phyloP scores from a whole-genome alignment of 2,113 vertebrate species.

The Triplophysa rosa region DNA sequence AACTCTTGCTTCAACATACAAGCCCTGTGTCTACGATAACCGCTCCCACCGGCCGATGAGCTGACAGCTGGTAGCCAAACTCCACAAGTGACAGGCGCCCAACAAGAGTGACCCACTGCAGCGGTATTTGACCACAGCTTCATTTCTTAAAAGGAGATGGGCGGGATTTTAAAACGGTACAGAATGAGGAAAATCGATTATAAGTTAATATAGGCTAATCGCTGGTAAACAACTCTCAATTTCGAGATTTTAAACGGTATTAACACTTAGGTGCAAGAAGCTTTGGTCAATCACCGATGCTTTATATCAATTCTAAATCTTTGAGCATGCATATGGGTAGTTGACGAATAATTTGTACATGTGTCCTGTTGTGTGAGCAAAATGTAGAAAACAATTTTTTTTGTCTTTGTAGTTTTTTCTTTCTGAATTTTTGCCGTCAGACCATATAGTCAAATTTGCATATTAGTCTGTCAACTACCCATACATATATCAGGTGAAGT shows the following conservation, averaged over 20 bases:
- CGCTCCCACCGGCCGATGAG: conserved; percentile 48
- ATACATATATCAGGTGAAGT: too few species aligned
- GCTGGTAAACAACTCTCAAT: too few species aligned
- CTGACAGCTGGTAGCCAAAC: conserved; percentile 43
- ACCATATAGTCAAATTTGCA: too few species aligned
- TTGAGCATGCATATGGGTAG: too few species aligned
- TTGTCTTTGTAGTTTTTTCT: too few species aligned
- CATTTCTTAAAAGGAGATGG: conserved; percentile 45
- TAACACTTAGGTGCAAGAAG: background rate
- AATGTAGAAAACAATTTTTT: too few species aligned
- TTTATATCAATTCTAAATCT: too few species aligned
- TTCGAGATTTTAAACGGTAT: too few species aligned
- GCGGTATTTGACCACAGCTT: conserved; percentile 36
- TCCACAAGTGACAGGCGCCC: conserved; percentile 54
- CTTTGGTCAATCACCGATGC: background rate
- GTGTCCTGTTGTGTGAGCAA: too few species aligned
- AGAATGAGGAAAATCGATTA: background rate
- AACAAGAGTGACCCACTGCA: conserved; percentile 53
- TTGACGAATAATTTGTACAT: too few species aligned
- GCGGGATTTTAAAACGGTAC: conserved; percentile 1
- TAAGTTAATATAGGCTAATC: background rate
- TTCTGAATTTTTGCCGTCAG: too few species aligned
- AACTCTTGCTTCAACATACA: conserved; percentile 43
- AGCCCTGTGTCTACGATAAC: conserved; percentile 23
- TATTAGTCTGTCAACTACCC: too few species aligned